A percentile compares a stretch with the other conserved stretches of the same genome.
phyloP scores from a whole-genome alignment of 2,797 vertebrate species.

The Cryptoblepharus egeriae region DNA sequence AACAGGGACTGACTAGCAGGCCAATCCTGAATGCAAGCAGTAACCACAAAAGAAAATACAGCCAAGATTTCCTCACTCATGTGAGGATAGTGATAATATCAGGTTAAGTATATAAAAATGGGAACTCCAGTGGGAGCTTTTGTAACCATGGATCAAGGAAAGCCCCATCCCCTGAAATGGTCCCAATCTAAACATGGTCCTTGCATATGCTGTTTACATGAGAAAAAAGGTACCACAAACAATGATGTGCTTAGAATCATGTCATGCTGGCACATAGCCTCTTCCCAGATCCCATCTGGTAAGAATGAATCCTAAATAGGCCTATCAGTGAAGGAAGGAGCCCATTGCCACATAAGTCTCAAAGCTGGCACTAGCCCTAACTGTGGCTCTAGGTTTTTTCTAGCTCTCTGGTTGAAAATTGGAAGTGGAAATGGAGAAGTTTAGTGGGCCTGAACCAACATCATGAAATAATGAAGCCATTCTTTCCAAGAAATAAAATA shows the following conservation, averaged over 20 bases:
- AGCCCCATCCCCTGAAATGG: background rate
- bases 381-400: too few species aligned
- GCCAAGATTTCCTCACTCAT: constrained; percentile 13
- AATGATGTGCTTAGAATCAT: background rate
- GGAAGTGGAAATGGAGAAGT: background rate
- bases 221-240: too few species aligned
- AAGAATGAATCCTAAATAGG: background rate
- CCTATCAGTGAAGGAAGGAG: too few species aligned
- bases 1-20: background rate
- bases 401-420: background rate
- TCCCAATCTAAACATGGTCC: too few species aligned
- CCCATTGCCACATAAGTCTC: too few species aligned
- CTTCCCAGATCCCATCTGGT: background rate
- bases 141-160: too few species aligned
- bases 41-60: constrained; percentile 3
- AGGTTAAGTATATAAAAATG: background rate
- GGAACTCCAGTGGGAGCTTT: too few species aligned
- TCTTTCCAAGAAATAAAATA: background rate
- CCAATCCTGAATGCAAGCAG: constrained; percentile 57
- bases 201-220: too few species aligned
- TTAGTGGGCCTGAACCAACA: too few species aligned
- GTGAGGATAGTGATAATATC: background rate
- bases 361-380: too few species aligned
- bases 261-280: background rate
- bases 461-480: background rate